Percentiles rank a stretch among this genome's conserved stretches.
These are phyloP conservation scores for Nemopilema nomurai DNA, from an alignment of 30 jellyfish, hydroid and myxozoan species.

Conservation along the genomic window DNA sequence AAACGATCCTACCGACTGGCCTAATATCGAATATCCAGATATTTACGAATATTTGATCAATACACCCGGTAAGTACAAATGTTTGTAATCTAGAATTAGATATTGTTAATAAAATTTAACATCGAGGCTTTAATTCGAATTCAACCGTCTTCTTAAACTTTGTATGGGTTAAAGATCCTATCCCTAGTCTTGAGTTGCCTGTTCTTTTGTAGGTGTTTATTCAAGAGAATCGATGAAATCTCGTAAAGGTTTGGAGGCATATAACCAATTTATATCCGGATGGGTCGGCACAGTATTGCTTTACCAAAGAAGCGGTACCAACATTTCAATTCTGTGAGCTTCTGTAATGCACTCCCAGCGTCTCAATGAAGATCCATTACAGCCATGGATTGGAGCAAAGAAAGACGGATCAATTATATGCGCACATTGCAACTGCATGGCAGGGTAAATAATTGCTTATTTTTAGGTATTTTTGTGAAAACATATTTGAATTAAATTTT, in stretches of 20 bases:
- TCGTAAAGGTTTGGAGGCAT: conserved; percentile 46
- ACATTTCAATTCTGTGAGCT: conserved; percentile 14
- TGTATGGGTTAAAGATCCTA: not conserved
- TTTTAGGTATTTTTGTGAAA: too few relatives aligned
- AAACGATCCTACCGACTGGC: conserved; percentile 22
- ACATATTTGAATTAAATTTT: too few relatives aligned
- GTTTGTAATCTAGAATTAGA: not conserved
- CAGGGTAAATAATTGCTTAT: too few relatives aligned
- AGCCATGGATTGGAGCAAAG: conserved; percentile 21
- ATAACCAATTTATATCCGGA: conserved; percentile 56
- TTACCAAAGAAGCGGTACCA: not conserved
- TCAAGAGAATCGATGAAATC: conserved; percentile 53
- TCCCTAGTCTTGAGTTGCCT: not conserved
- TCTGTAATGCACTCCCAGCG: conserved; percentile 36
- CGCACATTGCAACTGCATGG: conserved; percentile 46
- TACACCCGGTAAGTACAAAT: conserved; percentile 30
- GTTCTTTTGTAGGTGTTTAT: conserved; percentile 24
- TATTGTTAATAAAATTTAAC: too few relatives aligned
- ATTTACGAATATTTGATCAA: conserved; percentile 26
- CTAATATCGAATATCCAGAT: too few relatives aligned
- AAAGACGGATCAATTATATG: conserved; percentile 35
- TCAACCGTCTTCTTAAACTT: not conserved
- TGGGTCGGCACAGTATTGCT: conserved; percentile 30
- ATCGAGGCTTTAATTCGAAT: too few relatives aligned
- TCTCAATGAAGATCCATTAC: conserved; percentile 26